Evolutionary conservation across 2,113 vertebrate species (phyloP), one percentile per base, ranked within the genome.

Genomic region (Corapipo altera): DNA sequence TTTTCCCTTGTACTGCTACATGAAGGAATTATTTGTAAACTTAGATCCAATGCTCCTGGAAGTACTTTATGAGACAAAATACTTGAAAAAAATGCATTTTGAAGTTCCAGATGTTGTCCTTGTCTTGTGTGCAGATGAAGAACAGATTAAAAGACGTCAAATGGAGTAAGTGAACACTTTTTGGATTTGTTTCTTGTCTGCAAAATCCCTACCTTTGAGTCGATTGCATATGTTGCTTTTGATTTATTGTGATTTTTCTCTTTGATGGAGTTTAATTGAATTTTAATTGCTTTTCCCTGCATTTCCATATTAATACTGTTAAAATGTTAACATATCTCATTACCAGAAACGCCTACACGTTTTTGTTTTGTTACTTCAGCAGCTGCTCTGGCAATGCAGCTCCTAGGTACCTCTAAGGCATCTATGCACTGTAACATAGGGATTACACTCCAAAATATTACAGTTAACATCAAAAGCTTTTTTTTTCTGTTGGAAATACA

Each of bases 11-110:
- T 88, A 41, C 55, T 93, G 22, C 24, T 37, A 7, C 33, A 11
- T 85, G n/a, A 95, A 98, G 98, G 97, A 98, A 86, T 49, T 98
- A 32, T 94, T 67, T 19, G 98, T 98, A 83, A 99, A 99, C 89
- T 88, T 99, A 84, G 98, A 99, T 74, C 98, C 97, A 7, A 26
- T 97, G 46, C 95, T 99, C 35, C 83, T 98, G 80, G 98, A 98
- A 96, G 97, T 98, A 28, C 92, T 99, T 70, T 96, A 97, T 94
- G 98, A 99, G 93, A 95, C 97, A 77, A 98, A 96, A 46, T 98
- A 98, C 95, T 92, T 99, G 95, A 95, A 95, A 73, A 98, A 96
- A 92, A 96, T 98, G 88, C 95, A 97, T 26, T 94, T 98, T 84
- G 91, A 79, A 21, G 86, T 98, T 44, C 98, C 98, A 33, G 96